Base-by-base conservation (phyloP, 2,797 vertebrate species). In the Semaprochilodus insignis region DNA sequence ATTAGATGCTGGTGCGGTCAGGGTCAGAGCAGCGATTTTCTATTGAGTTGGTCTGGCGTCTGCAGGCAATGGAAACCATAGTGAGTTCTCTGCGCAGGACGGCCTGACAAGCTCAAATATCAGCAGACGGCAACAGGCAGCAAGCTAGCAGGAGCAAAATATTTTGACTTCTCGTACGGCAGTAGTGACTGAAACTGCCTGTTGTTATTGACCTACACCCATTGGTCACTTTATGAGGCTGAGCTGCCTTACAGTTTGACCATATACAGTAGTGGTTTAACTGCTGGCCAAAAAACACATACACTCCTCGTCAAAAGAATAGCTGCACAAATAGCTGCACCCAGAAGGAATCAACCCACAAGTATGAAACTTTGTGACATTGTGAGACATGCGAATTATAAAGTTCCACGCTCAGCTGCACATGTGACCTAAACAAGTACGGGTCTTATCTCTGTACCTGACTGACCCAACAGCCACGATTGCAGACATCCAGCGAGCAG, bases 1-100 rank as follows among this genome's bases (percentile, higher is more conserved):
- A 86, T 85, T 87, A 85, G 80, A 85, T 78, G 82, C 70, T 67
- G 44, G 36, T 83, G 86, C 74, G 86, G 83, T 85, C 67, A 63
- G 21, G 80, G 60, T 83, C 72, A 66, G 40, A 52, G 73, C 51
- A 52, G 77, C 74, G 25, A 81, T 78, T 79, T 82, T 81, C 54
- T 80, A 63, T 82, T 78, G 71, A 81, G 73, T 55, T 76, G 60
- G 63, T 78, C 59, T 82, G 69, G 34, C 40, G 55, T 79, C 63
- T 65, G 25, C n/a, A 74, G 84, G 52, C 81, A 67, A 40, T 83
- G 52, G 66, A 83, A 84, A 78, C 67, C 65, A 77, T 74, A 69
- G 63, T 54, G 65, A 71, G 44, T 40, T 74, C 69, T 80, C 2
- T 4, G 19, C 40, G 21, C 60, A 66, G 40, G 27, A 48, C 31